These are phyloP conservation scores for Mechanitis mazaeus DNA, from an alignment of 2,888 invertebrate genomes.

Conservation along the genomic window DNA sequence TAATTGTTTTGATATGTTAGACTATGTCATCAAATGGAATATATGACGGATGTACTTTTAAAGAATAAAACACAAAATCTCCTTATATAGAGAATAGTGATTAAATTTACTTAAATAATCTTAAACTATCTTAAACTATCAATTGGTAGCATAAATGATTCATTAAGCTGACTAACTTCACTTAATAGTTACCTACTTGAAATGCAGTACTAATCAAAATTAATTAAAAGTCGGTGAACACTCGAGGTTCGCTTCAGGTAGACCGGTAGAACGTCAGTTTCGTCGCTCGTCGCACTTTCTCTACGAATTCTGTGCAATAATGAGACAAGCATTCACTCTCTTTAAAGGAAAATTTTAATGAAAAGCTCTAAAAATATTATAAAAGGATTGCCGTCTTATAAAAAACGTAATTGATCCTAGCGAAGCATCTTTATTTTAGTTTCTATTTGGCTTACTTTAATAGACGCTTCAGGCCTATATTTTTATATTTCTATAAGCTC, in stretches of 20 bases:
- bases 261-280: slow-evolving; percentile 41
- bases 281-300: slow-evolving; percentile 46
- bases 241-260: slow-evolving; percentile 39
- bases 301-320: slow-evolving; percentile 61
- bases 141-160: slow-evolving; percentile 6
- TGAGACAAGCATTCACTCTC: slow-evolving; percentile 53
- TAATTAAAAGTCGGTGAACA: slow-evolving; percentile 31
- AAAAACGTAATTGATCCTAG: slow-evolving; percentile 54
- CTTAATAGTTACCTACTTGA: slow-evolving; percentile 17
- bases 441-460: slow-evolving; percentile 31
- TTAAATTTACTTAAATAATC: neutral
- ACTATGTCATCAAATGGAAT: neutral
- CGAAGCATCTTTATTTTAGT: slow-evolving; percentile 31
- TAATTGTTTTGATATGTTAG: neutral
- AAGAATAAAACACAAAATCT: neutral
- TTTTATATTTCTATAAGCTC: slow-evolving; percentile 24
- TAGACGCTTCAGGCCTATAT: slow-evolving; percentile 28
- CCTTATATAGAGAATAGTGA: neutral
- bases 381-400: slow-evolving; percentile 50
- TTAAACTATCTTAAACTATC: neutral
- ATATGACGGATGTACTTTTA: neutral
- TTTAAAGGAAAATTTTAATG: slow-evolving; percentile 63
- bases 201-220: slow-evolving; percentile 29
- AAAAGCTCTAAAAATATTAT: slow-evolving; percentile 59
- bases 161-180: neutral